These are phyloP conservation scores for Psettodes erumei DNA, from an alignment of 2,113 vertebrate genomes.

Conservation along the genomic window DNA sequence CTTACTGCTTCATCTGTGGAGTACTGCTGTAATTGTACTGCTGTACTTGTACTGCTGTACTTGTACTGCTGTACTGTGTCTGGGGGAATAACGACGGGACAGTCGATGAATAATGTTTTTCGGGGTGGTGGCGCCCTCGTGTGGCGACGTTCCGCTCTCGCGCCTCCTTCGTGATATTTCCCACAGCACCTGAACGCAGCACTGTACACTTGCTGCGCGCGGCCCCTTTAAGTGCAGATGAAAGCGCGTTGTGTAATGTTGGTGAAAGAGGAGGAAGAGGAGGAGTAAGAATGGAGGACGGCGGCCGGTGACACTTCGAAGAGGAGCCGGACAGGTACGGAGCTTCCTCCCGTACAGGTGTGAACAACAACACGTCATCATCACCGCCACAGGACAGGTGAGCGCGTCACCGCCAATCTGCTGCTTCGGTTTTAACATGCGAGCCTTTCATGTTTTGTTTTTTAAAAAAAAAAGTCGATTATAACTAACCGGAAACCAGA, in stretches of 20 bases:
- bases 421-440: too few relatives aligned
- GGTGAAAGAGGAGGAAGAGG: constrained; percentile 44
- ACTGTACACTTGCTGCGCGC: not conserved
- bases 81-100: too few relatives aligned
- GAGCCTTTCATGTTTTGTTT: too few relatives aligned
- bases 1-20: too few relatives aligned
- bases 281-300: constrained; percentile 24
- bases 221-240: constrained; percentile 58
- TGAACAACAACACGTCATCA: not conserved
- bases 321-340: constrained; percentile 41
- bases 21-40: too few relatives aligned
- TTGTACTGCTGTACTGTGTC: too few relatives aligned
- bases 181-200: constrained; percentile 43
- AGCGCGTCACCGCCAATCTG: too few relatives aligned
- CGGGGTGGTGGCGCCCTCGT: constrained; percentile 25
- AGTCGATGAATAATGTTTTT: too few relatives aligned
- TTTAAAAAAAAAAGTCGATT: not conserved
- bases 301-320: not conserved
- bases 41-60: too few relatives aligned
- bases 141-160: not conserved
- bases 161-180: not conserved
- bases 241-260: constrained; percentile 49
- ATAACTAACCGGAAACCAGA: constrained; percentile 2
- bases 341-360: not conserved
- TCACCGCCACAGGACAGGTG: too few relatives aligned